Evolutionary conservation across 2,797 vertebrate species (phyloP), one percentile per base, ranked within the genome.

Genomic region (Pangasius macronema): DNA sequence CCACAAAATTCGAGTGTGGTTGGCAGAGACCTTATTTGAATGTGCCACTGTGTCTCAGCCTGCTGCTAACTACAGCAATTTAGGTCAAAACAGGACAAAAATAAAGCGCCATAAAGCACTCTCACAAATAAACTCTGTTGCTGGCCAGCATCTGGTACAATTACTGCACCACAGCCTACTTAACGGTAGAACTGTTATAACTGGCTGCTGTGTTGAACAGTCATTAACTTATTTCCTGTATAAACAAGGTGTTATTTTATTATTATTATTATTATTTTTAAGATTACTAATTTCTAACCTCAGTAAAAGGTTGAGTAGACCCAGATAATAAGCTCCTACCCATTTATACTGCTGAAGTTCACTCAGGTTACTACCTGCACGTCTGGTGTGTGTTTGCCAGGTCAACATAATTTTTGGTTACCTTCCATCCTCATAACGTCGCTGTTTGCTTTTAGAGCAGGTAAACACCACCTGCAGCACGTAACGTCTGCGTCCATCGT

Each of bases 401-500:
- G 55, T 83, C 46, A 83, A 83, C 46, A 83, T 8, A 24, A 53
- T 51, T 67, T 83, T 68, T 83, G 82, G 72, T 59, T 73, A 73
- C 3, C 16, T 68, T 82, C 36, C 73, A 81, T 39, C 7, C 59
- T 80, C 72, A 86, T 46, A 67, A 85, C 49, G 13, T 59, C 36
- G 42, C 70, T 65, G 84, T 88, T 91, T 90, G 82, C 83, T 86
- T 90, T 87, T 68, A 83, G 76, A 90, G 75, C 67, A 53, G 83
- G 55, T 86, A 86, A 87, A 75, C 88, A 82, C 68, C 86, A 85
- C 61, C 85, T 86, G 36, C 46, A 67, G 70, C 42, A 88, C 80
- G 55, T 87, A 73, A 70, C 51, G 83, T 18, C n/a, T 83, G 51
- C 67, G 86, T 51, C 46, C 65, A n/a, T 51, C 33, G 83, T 87